A percentile compares a stretch with the other conserved stretches of the same genome.
Evolutionary conservation across 2,797 vertebrate genomes (phyloP).

Genomic region (Coregonus sp.): DNA sequence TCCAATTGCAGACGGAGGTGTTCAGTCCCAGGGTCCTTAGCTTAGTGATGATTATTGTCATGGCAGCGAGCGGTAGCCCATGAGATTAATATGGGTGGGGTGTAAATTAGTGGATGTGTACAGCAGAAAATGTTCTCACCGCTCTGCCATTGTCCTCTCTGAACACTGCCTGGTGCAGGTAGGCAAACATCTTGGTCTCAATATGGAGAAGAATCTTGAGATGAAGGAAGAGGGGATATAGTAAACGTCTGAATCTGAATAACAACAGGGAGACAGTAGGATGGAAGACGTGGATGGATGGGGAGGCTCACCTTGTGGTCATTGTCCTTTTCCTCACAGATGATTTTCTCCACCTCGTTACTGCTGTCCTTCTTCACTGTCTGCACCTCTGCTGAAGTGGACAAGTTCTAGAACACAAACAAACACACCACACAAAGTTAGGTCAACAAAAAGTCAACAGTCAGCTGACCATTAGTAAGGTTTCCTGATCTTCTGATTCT

Average conservation of each 20-base stretch:
- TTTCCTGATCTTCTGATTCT: background rate
- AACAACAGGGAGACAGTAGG: background rate
- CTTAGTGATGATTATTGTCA: slow-evolving; percentile 18
- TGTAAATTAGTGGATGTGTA: background rate
- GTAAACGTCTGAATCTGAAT: background rate
- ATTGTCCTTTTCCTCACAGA: slow-evolving; percentile 77
- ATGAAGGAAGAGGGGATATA: background rate
- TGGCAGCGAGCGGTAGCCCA: background rate
- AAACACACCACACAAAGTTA: background rate
- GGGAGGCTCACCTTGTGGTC: slow-evolving; percentile 70
- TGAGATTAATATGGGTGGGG: background rate
- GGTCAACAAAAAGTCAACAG: background rate
- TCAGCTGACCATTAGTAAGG: background rate
- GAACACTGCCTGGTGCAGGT: slow-evolving; percentile 77
- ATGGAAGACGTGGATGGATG: slow-evolving; percentile 6
- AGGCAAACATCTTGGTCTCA: slow-evolving; percentile 78
- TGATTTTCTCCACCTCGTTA: slow-evolving; percentile 77
- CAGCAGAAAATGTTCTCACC: slow-evolving; percentile 58
- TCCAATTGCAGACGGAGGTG: no score
- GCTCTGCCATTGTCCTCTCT: slow-evolving; percentile 77
- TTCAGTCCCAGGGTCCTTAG: no score
- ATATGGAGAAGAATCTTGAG: slow-evolving; percentile 79
- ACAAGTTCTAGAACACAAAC: slow-evolving; percentile 68
- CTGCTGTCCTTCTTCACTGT: slow-evolving; percentile 72
- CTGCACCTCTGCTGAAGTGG: slow-evolving; percentile 68